Percentiles rank a stretch among this genome's conserved stretches.
Conservation (phyloP, 2,888 invertebrate species). For the Troides aeacus region DNA sequence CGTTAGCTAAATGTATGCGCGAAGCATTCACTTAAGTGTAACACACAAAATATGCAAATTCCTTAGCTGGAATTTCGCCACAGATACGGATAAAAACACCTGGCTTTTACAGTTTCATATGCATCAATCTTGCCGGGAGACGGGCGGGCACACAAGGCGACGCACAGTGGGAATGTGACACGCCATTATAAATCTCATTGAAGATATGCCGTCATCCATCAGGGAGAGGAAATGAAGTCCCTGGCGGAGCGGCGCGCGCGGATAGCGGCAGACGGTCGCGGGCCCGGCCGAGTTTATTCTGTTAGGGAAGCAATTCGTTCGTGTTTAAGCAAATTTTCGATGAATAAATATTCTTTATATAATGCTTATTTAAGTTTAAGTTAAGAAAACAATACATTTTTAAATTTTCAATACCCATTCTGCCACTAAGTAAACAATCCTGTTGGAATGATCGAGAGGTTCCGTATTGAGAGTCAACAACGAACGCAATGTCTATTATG, state of each 20-base stretch:
- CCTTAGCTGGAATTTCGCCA: conserved; percentile 5
- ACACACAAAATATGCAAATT: conserved; percentile 11
- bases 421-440: too few species aligned
- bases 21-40: too few species aligned
- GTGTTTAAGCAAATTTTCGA: conserved; percentile 23
- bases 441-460: too few species aligned
- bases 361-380: too few species aligned
- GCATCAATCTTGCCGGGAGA: conserved; percentile 41
- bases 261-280: conserved; percentile 26
- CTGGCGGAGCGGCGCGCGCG: conserved; percentile 28
- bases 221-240: conserved; percentile 75
- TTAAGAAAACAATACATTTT: too few species aligned
- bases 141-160: conserved; percentile 29
- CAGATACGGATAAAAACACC: conserved; percentile 15
- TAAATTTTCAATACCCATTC: too few species aligned
- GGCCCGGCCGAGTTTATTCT: conserved; percentile 20
- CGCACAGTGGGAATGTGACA: conserved; percentile 65
- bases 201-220: conserved; percentile 75
- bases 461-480: too few species aligned
- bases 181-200: conserved; percentile 77
- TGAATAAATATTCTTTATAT: conserved; percentile 16
- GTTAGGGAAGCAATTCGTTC: conserved; percentile 25
- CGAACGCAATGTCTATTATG: too few species aligned
- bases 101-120: conserved; percentile 33
- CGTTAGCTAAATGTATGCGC: too few species aligned